A percentile compares a stretch with the other conserved stretches of the same genome.
These are phyloP conservation scores for Clamator glandarius DNA, from an alignment of 2,797 vertebrate genomes.

Conservation along the genomic window DNA sequence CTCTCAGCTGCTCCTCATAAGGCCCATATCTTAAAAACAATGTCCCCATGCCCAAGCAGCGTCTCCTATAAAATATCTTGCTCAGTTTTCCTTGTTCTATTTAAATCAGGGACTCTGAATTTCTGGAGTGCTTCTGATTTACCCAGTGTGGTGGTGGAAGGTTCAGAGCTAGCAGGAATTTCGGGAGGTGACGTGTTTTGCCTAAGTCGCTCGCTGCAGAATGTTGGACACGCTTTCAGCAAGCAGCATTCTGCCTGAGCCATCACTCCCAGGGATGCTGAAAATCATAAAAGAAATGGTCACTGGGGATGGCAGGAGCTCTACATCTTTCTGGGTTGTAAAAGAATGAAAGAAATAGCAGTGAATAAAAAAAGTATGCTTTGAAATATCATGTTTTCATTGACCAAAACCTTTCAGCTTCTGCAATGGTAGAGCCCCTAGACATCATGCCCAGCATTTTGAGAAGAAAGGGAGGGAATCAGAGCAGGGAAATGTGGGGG, in stretches of 20 bases:
- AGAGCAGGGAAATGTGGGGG: neutral
- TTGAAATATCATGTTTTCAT: neutral
- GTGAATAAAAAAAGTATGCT: neutral
- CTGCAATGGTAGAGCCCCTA: neutral
- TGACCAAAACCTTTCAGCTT: neutral
- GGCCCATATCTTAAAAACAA: neutral
- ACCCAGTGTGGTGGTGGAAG: neutral
- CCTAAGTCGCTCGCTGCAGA: neutral
- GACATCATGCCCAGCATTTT: accelerated
- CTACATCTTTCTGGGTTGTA: neutral
- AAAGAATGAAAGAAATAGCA: neutral
- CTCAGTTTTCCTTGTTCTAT: neutral
- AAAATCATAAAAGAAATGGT: neutral
- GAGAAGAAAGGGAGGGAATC: neutral
- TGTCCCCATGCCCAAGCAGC: neutral
- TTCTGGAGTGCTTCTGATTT: neutral
- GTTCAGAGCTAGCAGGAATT: neutral
- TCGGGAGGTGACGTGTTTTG: neutral
- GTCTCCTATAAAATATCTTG: neutral
- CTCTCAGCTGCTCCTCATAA: too few species aligned
- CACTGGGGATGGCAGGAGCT: neutral
- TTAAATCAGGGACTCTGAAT: neutral
- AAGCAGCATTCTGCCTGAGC: neutral
- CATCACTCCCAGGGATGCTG: neutral
- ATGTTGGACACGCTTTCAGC: neutral